Base-by-base conservation (phyloP, 1,140 invertebrate species). In the Hypsibius dujardini region DNA sequence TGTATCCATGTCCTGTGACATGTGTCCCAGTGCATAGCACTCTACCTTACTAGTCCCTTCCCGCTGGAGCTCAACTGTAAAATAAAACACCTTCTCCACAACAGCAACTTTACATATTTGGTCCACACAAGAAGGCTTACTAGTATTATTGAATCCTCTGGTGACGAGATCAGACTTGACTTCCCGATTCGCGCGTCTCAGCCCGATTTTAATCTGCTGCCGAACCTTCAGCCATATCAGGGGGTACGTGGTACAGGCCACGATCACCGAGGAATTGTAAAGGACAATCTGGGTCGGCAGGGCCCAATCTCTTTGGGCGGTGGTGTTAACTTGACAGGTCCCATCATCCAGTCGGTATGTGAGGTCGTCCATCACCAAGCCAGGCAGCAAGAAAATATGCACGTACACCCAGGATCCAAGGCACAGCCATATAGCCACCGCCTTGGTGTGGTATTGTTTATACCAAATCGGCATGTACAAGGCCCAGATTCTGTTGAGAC, bases 401-500 rank as follows among this genome's bases (percentile, higher is more conserved):
- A 67, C 62, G 62, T 67, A 67, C 3, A 67, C 62, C 62, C 62
- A 67, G 7, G 62, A 15, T 45, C 12, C 62, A 12, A 67, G 12
- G 45, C 62, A 67, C 3, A 67, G 62, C 62, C 62, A 67, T 15
- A 67, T 67, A 12, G 62, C 62, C 12, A 42, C 45, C 12, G 12
- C 42, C 7, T 67, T 67, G 3, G 62, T 67, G 45, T 67, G 62
- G 42, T 67, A 15, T 15, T 67, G 62, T 42, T 67, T 67, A 42
- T 67, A 67, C 12, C 3, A 42, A 12, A 67, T 45, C 12, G 62
- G 62, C 12, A 12, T 15, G 62, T 15, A 67, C 42, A 67, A 67
- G 12, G 62, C 62, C 62, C 62, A 67, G 62, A 67, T 42, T 15
- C 62, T 12, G 62, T 67, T 67, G 3, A 67, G 45, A 67, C 62